Conservation (phyloP, 2,888 invertebrate genomes). For the Nephrotoma flavescens region DNA sequence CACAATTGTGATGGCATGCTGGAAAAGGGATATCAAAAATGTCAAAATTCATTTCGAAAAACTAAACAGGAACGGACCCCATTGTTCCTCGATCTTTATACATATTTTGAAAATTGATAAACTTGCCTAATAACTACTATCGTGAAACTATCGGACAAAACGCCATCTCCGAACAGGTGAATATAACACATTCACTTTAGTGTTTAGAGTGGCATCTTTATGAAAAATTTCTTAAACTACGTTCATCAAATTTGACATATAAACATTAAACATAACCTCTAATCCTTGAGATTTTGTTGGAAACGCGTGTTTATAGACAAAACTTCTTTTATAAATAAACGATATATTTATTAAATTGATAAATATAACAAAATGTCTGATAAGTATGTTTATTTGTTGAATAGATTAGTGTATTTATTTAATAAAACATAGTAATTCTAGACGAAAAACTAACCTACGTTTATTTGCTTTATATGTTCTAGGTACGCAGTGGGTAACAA, state of each 20-base stretch:
- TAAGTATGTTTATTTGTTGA: constrained; percentile 19
- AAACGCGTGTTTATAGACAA: neutral
- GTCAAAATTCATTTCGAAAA: no score
- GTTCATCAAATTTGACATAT: neutral
- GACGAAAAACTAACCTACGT: neutral
- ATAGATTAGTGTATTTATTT: neutral
- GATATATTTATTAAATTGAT: neutral
- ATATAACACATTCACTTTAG: no score
- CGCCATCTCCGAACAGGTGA: no score
- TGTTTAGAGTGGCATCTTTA: neutral
- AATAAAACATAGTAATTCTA: neutral
- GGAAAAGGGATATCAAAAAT: no score
- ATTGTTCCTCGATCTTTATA: no score
- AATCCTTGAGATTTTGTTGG: neutral
- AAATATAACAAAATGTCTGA: constrained; percentile 21
- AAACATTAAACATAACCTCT: neutral
- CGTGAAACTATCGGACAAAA: no score
- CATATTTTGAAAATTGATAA: no score
- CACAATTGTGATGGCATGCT: no score
- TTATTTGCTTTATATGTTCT: neutral
- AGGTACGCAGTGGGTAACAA: constrained; percentile 32
- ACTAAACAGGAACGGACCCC: no score
- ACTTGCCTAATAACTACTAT: no score
- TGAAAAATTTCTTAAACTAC: neutral
- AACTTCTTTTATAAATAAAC: neutral